A percentile compares a stretch with the other conserved stretches of the same genome.
phyloP scores from a whole-genome alignment of 2,113 vertebrate species.

The Microcebus tavaratra region DNA sequence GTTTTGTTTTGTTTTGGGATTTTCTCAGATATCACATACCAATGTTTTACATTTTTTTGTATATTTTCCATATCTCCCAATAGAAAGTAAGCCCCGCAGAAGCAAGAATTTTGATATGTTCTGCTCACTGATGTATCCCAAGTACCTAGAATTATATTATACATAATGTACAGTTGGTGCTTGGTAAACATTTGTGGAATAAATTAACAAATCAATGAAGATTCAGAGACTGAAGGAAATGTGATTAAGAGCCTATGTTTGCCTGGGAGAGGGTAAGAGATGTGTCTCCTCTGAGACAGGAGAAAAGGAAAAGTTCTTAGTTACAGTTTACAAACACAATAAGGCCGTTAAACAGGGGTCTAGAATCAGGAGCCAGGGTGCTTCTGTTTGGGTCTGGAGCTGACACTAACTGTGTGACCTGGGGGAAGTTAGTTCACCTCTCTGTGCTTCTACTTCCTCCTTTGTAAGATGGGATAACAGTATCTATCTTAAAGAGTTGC shows the following conservation, averaged over 20 bases:
- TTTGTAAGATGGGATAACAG: not conserved
- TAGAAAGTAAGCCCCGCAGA: not conserved
- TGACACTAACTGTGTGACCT: not conserved
- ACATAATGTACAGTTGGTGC: not conserved
- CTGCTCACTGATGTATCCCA: not conserved
- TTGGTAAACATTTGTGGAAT: not conserved
- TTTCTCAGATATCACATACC: not conserved
- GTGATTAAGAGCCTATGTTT: not conserved
- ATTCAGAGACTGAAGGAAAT: not conserved
- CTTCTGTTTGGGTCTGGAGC: not conserved
- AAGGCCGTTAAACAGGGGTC: not conserved
- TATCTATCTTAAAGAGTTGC: not conserved
- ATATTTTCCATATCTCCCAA: not conserved
- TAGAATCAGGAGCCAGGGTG: not conserved
- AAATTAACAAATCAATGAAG: not conserved
- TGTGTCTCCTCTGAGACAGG: no score
- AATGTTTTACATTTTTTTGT: not conserved
- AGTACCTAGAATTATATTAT: not conserved
- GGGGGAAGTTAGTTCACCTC: not conserved
- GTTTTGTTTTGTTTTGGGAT: no score
- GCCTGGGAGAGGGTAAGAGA: not conserved
- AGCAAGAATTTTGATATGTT: not conserved
- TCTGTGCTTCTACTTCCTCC: not conserved
- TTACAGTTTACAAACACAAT: not conserved
- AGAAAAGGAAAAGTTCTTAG: not conserved